Conservation (phyloP, 1,140 invertebrate genomes). For the Trinorchestia longiramus region DNA sequence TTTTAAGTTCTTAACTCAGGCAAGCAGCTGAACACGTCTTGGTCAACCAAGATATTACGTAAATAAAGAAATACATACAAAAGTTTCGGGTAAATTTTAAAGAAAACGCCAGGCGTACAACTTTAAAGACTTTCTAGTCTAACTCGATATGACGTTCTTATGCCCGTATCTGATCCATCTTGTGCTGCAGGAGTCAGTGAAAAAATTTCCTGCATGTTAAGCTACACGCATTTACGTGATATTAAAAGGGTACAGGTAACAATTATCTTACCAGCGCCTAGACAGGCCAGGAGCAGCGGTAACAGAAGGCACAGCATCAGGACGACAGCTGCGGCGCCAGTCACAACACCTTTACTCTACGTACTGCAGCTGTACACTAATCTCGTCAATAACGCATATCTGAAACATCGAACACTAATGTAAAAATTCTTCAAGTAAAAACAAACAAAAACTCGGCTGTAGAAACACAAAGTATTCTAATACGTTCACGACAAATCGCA, state of each 20-base stretch:
- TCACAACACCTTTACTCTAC: conserved; percentile 41
- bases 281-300: background rate
- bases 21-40: no score
- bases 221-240: background rate
- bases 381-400: background rate
- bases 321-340: conserved; percentile 12
- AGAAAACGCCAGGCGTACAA: background rate
- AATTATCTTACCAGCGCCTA: background rate
- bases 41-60: background rate
- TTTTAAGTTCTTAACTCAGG: no score
- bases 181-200: background rate
- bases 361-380: background rate
- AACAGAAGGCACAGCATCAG: background rate
- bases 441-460: background rate
- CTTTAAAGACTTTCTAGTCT: background rate
- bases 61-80: background rate
- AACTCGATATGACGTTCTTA: background rate
- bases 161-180: background rate
- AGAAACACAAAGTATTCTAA: background rate
- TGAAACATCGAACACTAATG: background rate
- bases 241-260: background rate
- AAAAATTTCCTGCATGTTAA: background rate
- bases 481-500: background rate
- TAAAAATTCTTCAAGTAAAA: background rate
- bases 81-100: background rate